Base-by-base conservation (phyloP, 2,888 invertebrate genomes). In the Hanleya hanleyi region DNA sequence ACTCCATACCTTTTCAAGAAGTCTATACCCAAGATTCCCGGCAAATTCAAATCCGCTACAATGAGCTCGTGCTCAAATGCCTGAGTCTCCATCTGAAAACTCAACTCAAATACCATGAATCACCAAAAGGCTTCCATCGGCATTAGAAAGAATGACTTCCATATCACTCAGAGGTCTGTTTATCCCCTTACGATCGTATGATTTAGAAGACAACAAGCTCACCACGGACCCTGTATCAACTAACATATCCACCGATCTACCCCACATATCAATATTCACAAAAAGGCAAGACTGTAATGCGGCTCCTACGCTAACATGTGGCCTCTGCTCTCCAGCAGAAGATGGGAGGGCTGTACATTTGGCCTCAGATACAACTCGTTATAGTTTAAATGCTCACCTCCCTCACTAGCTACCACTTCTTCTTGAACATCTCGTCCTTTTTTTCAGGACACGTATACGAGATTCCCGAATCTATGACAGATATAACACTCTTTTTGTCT, bases 11-110 rank as follows among this genome's bases (percentile, higher is more conserved):
- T 64, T 32, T 73, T 67, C 26, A 75, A 35, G 36, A 77, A 76
- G 64, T 76, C 76, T 66, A 62, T 71, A 12, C 76, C 78, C 37
- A 75, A 65, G 47, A 78, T 66, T 37, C 65, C 75, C 33, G 68
- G 50, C 9, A 67, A 47, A 18, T 51, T 69, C n/a, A 71, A n/a
- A n/a, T 75, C 73, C 47, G 77, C 77, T 6, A 77, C 74, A 38
- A 74, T 37, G 35, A 75, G 73, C 26, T 69, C 51, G 68, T 73
- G 67, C 49, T 37, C 18, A 67, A 73, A 71, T 3, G 41, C 37
- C 41, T 41, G 38, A 67, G 69, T 51, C 29, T 62, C 69, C 15
- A 74, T 36, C 41, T 62, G 66, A 69, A 74, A 76, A 22, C 67
- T 26, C 22, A 71, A 49, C 9, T 22, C 33, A n/a, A 67, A 26